Base-by-base conservation (phyloP, 2,113 vertebrate genomes). In the Rostratula benghalensis region DNA sequence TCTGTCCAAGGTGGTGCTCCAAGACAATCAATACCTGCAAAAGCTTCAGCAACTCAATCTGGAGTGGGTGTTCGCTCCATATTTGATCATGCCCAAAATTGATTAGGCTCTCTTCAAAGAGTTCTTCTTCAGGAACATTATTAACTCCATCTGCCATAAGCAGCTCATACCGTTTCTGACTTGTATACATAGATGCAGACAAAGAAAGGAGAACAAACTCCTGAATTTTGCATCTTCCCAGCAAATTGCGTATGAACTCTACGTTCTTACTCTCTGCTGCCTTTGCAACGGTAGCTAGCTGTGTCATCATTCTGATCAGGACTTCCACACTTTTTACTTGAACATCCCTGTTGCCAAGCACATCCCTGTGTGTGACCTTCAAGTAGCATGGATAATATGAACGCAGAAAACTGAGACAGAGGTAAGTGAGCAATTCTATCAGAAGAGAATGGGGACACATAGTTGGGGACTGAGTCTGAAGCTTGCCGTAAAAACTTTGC, bases 311-410 rank as follows among this genome's bases (percentile, higher is more conserved):
- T 19, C 98, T 96, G 11, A 99, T 99, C 65, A 99, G 96, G 25
- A 99, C 99, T 91, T 99, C 98, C 46, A 99, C 99, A 1, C 99
- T 99, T 92, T 99, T 99, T 75, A 99, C 99, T 97, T 99, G 99
- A 37, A 99, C 99, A 4, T 99, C 99, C 22, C 98, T 97, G 98
- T 99, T 99, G 61, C 98, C 99, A 28, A 99, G 98, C 14, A 99
- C 65, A 90, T 99, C 99, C 22, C 97, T 97, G 83, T 98, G 98
- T 20, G 96, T 97, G 56, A 99, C 96, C 69, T 93, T 98, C 41
- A 99, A 92, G 95, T 99, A 98, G 90, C 99, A 98, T 0, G 99
- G 99, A 95, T 99, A 99, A 91, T 99, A 98, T 23, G 99, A 99
- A 51, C 99, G 98, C 83, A 99, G 97, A 93, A 99, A 99, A 63